These are phyloP conservation scores for Alviniconcha marisindica DNA, from an alignment of 1,140 invertebrate species.

Conservation along the genomic window DNA sequence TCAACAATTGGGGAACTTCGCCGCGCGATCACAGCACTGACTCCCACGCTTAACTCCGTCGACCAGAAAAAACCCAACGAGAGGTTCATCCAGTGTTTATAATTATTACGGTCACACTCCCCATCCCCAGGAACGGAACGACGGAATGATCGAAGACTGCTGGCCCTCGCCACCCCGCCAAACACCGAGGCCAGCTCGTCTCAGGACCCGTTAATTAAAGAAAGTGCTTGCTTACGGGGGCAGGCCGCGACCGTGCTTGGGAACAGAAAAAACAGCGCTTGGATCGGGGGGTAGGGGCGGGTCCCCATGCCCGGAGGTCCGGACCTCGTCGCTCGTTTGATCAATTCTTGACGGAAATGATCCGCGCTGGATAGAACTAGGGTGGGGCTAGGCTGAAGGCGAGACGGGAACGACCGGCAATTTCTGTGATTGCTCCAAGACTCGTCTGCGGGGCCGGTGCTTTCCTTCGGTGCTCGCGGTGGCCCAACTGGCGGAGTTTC, in stretches of 20 bases:
- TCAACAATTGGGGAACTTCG: too few species aligned
- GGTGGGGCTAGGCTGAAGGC: too few species aligned
- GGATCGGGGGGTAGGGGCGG: neutral
- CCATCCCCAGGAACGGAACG: too few species aligned
- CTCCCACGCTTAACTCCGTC: too few species aligned
- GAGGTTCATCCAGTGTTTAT: too few species aligned
- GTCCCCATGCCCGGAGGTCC: neutral
- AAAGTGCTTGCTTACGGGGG: neutral
- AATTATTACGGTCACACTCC: too few species aligned
- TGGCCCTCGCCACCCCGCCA: neutral
- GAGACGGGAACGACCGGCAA: neutral
- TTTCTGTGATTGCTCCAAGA: conserved; percentile 30
- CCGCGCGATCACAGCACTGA: too few species aligned
- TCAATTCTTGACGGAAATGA: conserved; percentile 39
- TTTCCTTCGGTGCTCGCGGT: neutral
- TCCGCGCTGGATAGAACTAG: conserved; percentile 25
- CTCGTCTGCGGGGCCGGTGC: neutral
- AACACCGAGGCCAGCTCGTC: conserved; percentile 1
- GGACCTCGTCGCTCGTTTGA: conserved; percentile 16
- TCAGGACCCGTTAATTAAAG: conserved; percentile 27
- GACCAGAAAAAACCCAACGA: too few species aligned
- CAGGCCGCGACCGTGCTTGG: neutral
- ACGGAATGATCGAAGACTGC: too few species aligned
- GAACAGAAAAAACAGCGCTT: neutral
- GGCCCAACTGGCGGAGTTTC: neutral